A percentile compares a stretch with the other conserved stretches of the same genome.
Evolutionary conservation across 2,888 invertebrate species (phyloP).

Genomic region (Mantis religiosa): DNA sequence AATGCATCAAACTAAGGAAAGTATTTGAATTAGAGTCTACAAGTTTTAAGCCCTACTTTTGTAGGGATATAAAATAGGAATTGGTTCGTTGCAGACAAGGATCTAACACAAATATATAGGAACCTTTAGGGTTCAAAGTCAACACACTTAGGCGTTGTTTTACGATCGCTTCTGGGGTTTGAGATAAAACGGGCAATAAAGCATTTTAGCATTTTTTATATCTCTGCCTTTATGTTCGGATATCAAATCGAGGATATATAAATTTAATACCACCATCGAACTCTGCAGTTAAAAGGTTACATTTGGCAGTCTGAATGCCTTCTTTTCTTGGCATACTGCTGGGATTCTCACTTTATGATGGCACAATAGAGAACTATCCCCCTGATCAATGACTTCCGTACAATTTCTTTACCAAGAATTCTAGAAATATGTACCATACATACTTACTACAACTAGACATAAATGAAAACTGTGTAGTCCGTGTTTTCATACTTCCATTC

Average conservation of each 20-base stretch:
- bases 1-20: background rate
- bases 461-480: too few relatives aligned
- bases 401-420: too few relatives aligned
- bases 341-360: too few relatives aligned
- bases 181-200: background rate
- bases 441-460: too few relatives aligned
- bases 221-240: background rate
- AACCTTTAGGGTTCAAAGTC: background rate
- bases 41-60: background rate
- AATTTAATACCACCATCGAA: background rate
- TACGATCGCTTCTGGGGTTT: background rate
- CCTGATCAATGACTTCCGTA: too few relatives aligned
- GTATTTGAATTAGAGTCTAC: background rate
- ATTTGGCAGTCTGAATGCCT: too few relatives aligned
- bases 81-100: background rate
- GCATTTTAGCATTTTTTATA: background rate
- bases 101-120: too few relatives aligned
- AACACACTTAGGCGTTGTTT: background rate
- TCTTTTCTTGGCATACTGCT: too few relatives aligned
- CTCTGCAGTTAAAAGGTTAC: background rate
- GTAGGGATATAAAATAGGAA: background rate
- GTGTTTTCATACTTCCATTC: too few relatives aligned
- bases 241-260: background rate
- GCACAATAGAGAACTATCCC: too few relatives aligned
- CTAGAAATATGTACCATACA: too few relatives aligned